These are phyloP conservation scores for Anthopleura sola DNA, from an alignment of 64 coral and sea anemone genomes.

Conservation along the genomic window DNA sequence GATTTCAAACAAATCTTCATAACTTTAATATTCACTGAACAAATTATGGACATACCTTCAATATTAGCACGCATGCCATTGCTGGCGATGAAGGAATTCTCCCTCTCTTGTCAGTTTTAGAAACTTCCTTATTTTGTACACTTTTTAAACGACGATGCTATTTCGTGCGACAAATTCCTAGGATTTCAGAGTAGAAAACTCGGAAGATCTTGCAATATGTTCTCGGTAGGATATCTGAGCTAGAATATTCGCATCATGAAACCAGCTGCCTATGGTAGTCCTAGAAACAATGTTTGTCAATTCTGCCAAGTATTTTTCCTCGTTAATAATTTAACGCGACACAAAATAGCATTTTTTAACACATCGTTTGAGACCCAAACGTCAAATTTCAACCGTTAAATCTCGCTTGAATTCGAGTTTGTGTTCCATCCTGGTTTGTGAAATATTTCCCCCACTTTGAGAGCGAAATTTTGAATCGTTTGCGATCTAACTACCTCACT, in stretches of 20 bases:
- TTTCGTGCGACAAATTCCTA: neutral
- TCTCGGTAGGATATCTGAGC: neutral
- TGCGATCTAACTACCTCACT: no score
- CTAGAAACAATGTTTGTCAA: neutral
- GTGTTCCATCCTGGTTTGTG: no score
- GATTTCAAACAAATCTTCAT: neutral
- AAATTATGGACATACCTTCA: neutral
- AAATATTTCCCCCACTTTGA: no score
- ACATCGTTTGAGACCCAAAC: neutral
- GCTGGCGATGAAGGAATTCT: neutral
- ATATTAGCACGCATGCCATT: neutral
- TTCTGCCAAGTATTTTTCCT: neutral
- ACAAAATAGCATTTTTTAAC: neutral
- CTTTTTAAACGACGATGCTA: neutral
- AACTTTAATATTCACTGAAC: neutral
- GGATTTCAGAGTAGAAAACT: neutral
- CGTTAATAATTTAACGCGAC: neutral
- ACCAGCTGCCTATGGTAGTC: neutral
- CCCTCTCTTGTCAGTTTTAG: neutral
- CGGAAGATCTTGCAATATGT: neutral
- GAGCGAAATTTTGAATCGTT: no score
- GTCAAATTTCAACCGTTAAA: no score
- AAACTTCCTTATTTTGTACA: neutral
- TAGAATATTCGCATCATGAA: neutral
- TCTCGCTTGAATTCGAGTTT: no score